Percentiles rank a stretch among this genome's conserved stretches.
Conservation (phyloP, 2,113 vertebrate species). For the Apeltes quadracus region DNA sequence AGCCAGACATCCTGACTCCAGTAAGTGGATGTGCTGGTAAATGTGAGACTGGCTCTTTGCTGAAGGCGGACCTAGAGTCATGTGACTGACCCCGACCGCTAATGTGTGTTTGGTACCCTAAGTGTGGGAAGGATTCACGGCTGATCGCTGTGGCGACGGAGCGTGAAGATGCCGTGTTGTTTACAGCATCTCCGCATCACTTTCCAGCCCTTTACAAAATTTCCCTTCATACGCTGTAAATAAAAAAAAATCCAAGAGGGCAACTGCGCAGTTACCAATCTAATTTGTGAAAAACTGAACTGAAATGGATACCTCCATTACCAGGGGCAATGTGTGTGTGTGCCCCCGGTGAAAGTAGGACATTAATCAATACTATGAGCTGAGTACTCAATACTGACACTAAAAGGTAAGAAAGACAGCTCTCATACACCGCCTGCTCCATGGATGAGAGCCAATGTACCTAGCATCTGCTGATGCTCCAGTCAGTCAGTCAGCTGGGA, state of each 20-base stretch:
- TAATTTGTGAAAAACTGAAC: neutral
- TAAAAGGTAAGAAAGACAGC: conserved; percentile 32
- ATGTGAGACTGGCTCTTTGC: neutral
- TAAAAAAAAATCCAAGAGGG: no score
- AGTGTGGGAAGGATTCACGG: no score
- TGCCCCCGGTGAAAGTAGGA: neutral
- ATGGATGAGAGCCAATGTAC: conserved; percentile 44
- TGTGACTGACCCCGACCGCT: neutral
- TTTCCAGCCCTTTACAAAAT: neutral
- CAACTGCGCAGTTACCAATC: neutral
- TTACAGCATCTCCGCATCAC: neutral
- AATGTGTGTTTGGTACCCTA: neutral
- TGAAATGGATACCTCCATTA: neutral
- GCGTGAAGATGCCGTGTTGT: neutral
- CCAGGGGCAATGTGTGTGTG: neutral
- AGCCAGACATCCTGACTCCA: neutral
- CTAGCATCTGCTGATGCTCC: conserved; percentile 28
- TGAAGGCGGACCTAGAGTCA: neutral
- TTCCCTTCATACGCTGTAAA: neutral
- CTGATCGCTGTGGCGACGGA: no score
- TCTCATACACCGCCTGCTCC: conserved; percentile 24
- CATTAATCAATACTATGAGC: neutral
- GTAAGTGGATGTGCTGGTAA: neutral
- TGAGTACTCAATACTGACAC: neutral
- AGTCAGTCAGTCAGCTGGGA: conserved; percentile 34